Evolutionary conservation across 2,797 vertebrate species (phyloP).

Genomic region (Oreortyx pictus): DNA sequence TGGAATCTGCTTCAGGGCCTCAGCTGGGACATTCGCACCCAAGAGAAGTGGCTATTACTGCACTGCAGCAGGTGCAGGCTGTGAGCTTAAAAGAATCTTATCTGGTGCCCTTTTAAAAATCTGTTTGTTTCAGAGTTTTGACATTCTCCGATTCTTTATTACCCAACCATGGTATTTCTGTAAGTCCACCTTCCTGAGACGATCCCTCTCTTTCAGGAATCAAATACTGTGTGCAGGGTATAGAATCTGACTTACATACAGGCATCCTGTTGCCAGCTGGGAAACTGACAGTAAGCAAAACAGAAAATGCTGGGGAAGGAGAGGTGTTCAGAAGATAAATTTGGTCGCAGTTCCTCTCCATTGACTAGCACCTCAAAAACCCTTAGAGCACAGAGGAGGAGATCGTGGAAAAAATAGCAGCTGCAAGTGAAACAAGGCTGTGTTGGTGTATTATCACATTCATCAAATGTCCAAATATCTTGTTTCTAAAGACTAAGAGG

Average conservation of each 20-base stretch:
- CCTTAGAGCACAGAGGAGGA: background rate
- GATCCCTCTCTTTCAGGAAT: background rate
- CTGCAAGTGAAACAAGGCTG: background rate
- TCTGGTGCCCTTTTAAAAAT: constrained; percentile 51
- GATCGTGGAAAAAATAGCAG: background rate
- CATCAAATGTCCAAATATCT: background rate
- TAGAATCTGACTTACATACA: background rate
- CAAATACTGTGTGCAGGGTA: background rate
- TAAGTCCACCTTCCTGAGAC: background rate
- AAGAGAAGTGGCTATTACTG: constrained; percentile 40
- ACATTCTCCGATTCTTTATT: constrained; percentile 46
- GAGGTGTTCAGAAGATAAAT: background rate
- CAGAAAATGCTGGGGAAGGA: background rate
- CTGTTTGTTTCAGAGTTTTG: constrained; percentile 46
- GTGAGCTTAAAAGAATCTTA: constrained; percentile 37
- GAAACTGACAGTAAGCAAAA: background rate
- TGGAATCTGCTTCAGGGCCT: constrained; percentile 37
- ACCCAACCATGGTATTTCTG: constrained; percentile 4
- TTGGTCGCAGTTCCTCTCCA: background rate
- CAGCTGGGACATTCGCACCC: constrained; percentile 47
- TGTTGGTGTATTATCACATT: background rate
- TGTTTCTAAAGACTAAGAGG: background rate
- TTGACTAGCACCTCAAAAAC: background rate
- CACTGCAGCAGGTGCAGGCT: constrained; percentile 48
- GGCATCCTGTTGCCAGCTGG: background rate